These are phyloP conservation scores for Danaus chrysippus DNA, from an alignment of 2,888 invertebrate genomes.

Conservation along the genomic window DNA sequence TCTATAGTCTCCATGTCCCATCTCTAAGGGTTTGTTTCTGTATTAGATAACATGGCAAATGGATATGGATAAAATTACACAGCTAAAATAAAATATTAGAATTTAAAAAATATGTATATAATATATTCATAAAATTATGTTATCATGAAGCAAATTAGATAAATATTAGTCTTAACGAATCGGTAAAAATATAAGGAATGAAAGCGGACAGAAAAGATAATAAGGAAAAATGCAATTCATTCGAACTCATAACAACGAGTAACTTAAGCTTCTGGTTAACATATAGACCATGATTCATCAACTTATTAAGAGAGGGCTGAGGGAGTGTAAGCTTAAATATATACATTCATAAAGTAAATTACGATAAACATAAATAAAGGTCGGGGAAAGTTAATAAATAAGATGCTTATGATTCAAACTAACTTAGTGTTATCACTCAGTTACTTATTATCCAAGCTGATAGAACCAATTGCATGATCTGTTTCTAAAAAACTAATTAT, in stretches of 20 bases:
- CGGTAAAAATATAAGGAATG: neutral
- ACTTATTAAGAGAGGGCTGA: slow-evolving; percentile 3
- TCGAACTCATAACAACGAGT: neutral
- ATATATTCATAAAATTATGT: too few species aligned
- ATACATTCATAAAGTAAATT: neutral
- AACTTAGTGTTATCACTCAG: too few species aligned
- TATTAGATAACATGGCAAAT: neutral
- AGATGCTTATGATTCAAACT: too few species aligned
- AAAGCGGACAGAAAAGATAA: neutral
- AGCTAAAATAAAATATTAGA: neutral
- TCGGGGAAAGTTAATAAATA: too few species aligned
- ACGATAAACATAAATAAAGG: too few species aligned
- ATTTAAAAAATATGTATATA: neutral
- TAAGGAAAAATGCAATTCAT: slow-evolving; percentile 1
- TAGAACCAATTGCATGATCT: too few species aligned
- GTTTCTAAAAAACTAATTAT: too few species aligned
- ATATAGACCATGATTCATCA: slow-evolving; percentile 6
- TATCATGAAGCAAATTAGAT: neutral
- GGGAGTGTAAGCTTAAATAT: neutral
- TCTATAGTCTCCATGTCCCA: neutral
- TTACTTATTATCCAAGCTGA: too few species aligned
- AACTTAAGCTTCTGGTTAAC: slow-evolving; percentile 2
- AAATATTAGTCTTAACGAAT: neutral
- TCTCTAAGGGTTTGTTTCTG: slow-evolving; percentile 3
- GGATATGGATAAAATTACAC: slow-evolving; percentile 5